Percentiles rank a stretch among this genome's conserved stretches.
These are phyloP conservation scores for Sula dactylatra DNA, from an alignment of 2,113 vertebrate species.

Conservation along the genomic window DNA sequence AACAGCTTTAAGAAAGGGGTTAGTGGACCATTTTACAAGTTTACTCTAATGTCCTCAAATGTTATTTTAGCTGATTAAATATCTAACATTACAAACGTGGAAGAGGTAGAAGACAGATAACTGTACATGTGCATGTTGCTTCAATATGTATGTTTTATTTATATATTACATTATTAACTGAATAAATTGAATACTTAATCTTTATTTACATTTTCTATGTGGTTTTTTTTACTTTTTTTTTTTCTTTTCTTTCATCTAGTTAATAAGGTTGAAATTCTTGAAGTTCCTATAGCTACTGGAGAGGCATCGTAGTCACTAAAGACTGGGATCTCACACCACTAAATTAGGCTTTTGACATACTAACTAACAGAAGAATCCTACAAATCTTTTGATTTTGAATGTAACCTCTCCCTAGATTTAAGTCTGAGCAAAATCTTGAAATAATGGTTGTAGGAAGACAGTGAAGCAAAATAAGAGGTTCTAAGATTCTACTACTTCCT, in stretches of 20 bases:
- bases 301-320: not conserved
- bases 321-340: not conserved
- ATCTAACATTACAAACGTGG: not conserved
- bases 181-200: not conserved
- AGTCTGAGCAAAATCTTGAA: not conserved
- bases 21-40: not conserved
- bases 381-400: not conserved
- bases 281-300: not conserved
- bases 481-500: not conserved
- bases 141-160: not conserved
- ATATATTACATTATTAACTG: not conserved
- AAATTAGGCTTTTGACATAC: not conserved
- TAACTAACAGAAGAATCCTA: not conserved
- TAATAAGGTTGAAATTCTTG: not conserved
- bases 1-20: not conserved
- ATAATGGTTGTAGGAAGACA: not conserved
- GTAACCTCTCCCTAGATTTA: not conserved
- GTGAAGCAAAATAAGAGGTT: not conserved
- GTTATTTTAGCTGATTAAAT: not conserved
- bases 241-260: not conserved
- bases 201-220: not conserved
- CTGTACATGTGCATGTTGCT: not conserved
- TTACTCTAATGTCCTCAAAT: not conserved
- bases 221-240: not conserved
- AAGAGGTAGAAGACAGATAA: not conserved